Base-by-base conservation (phyloP, 1,140 invertebrate species). In the Paralvinella palmiformis region DNA sequence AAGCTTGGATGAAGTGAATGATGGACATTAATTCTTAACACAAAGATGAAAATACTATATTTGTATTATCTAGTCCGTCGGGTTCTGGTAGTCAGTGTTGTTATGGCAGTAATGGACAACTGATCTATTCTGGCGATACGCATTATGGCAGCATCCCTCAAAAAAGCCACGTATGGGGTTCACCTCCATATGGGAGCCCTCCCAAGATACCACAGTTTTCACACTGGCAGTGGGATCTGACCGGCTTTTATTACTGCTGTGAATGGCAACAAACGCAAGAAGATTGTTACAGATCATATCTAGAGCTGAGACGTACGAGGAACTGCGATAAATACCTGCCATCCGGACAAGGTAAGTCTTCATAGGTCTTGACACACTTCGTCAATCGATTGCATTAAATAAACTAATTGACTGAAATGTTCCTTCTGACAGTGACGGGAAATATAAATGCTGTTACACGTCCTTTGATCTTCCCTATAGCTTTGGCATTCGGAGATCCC, bases 401-500 rank as follows among this genome's bases (percentile, higher is more conserved):
- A n/a, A n/a, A n/a, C n/a, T n/a, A n/a, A n/a, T n/a, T n/a, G n/a
- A n/a, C n/a, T n/a, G n/a, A n/a, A n/a, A n/a, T n/a, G n/a, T n/a
- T n/a, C n/a, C n/a, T n/a, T n/a, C n/a, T n/a, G n/a, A n/a, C n/a
- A n/a, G n/a, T n/a, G n/a, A n/a, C n/a, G n/a, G n/a, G n/a, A n/a
- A n/a, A n/a, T n/a, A n/a, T n/a, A n/a, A n/a, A n/a, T n/a, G n/a
- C n/a, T n/a, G n/a, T n/a, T n/a, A n/a, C n/a, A n/a, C n/a, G n/a
- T n/a, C n/a, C n/a, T n/a, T n/a, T n/a, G n/a, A n/a, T n/a, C n/a
- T n/a, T n/a, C n/a, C n/a, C n/a, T 53, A 13, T 67, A 85, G 84
- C 82, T 29, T 79, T 89, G 17, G 88, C 94, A 35, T 96, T 92
- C 74, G 94, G 94, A 1, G 93, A 96, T 81, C 93, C 92, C 0